A percentile compares a stretch with the other conserved stretches of the same genome.
Conservation (phyloP, 2,888 invertebrate genomes). For the Caenorhabditis wallacei region DNA sequence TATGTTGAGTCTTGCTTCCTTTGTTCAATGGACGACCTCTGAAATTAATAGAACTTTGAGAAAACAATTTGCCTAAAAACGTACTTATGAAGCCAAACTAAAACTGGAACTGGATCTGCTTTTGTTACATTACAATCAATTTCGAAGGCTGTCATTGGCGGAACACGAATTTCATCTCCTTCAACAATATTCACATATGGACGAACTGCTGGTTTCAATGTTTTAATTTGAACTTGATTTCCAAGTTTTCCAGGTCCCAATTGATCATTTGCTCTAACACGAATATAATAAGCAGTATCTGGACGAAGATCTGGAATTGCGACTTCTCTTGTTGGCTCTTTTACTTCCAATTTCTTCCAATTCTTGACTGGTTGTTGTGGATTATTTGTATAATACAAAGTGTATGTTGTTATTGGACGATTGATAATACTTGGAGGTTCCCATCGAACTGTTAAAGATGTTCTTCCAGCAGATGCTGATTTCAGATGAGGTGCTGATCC, state of each 20-base stretch:
- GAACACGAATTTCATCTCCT: conserved; percentile 78
- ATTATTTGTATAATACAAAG: conserved; percentile 82
- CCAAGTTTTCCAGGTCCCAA: conserved; percentile 81
- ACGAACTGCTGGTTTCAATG: conserved; percentile 79
- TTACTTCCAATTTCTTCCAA: conserved; percentile 79
- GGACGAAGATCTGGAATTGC: conserved; percentile 78
- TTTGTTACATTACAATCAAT: conserved; percentile 80
- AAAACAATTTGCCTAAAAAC: conserved; percentile 9
- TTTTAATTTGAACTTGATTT: conserved; percentile 78
- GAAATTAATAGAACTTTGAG: conserved; percentile 19
- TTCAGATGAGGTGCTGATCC: conserved; percentile 79
- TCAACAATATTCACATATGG: conserved; percentile 81
- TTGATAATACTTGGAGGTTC: conserved; percentile 80
- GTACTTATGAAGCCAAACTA: conserved; percentile 79
- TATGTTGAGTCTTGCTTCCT: conserved; percentile 73
- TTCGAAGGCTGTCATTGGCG: conserved; percentile 79
- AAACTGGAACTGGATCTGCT: conserved; percentile 79
- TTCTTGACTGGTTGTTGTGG: conserved; percentile 80
- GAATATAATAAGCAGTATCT: conserved; percentile 79
- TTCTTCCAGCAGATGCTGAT: conserved; percentile 75
- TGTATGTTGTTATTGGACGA: conserved; percentile 81
- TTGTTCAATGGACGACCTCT: conserved; percentile 78
- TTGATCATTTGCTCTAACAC: conserved; percentile 81
- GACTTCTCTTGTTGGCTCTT: conserved; percentile 77
- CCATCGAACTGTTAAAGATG: conserved; percentile 76